phyloP scores from a whole-genome alignment of 2,113 vertebrate genomes.

The Tapirus terrestris region DNA sequence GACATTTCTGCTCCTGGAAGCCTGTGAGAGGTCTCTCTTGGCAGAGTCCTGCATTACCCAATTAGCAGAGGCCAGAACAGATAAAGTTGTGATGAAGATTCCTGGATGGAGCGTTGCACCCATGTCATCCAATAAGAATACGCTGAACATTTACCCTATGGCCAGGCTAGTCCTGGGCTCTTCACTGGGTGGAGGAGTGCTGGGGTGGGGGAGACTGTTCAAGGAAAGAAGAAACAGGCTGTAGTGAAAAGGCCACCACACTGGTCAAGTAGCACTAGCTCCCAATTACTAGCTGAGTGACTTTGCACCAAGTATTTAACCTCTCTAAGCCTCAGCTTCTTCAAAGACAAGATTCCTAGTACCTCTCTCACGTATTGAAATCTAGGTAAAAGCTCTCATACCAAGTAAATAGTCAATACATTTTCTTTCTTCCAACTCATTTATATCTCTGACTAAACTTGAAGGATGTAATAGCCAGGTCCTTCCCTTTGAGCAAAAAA shows the following conservation, averaged over 20 bases:
- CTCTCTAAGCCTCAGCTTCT: neutral
- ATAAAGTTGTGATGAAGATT: neutral
- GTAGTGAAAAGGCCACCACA: neutral
- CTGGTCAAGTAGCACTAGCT: neutral
- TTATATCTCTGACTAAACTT: neutral
- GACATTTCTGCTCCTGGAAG: neutral
- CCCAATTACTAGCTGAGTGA: neutral
- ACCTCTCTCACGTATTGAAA: neutral
- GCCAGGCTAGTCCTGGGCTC: neutral
- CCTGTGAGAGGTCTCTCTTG: neutral
- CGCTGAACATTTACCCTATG: neutral
- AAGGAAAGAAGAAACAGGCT: neutral
- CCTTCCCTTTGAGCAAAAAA: neutral
- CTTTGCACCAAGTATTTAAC: neutral
- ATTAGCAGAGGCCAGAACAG: neutral
- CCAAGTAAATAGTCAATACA: neutral
- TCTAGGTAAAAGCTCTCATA: neutral
- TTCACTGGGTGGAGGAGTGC: neutral
- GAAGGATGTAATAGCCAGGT: neutral
- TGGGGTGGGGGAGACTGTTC: neutral
- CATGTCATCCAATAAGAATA: neutral
- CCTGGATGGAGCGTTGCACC: neutral
- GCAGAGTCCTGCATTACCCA: neutral
- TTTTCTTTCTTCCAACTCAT: conserved; percentile 8
- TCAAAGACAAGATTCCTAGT: neutral